A percentile compares a stretch with the other conserved stretches of the same genome.
These are phyloP conservation scores for Aphis gossypii DNA, from an alignment of 1,140 invertebrate genomes.

Conservation along the genomic window DNA sequence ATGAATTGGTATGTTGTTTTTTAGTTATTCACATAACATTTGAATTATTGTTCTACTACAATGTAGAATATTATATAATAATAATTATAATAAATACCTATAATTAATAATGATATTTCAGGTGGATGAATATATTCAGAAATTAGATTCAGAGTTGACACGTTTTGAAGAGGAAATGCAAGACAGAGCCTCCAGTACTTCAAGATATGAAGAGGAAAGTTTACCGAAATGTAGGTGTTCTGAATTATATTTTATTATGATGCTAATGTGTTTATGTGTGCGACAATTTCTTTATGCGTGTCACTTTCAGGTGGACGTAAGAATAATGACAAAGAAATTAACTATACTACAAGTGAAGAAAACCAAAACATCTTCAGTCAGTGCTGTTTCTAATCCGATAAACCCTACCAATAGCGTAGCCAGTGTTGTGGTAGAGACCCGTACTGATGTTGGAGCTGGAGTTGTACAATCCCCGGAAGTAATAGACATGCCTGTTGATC, in stretches of 20 bases:
- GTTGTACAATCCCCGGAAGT: conserved; percentile 61
- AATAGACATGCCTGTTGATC: conserved; percentile 97
- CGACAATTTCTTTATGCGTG: background rate
- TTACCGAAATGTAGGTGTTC: conserved; percentile 59
- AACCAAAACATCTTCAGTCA: background rate
- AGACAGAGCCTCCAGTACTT: conserved; percentile 80
- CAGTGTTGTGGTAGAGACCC: background rate
- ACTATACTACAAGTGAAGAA: conserved; percentile 68
- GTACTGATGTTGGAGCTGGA: background rate
- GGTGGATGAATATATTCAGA: conserved; percentile 94
- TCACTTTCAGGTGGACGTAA: conserved; percentile 68
- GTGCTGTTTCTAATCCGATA: background rate
- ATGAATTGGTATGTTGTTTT: conserved; percentile 78
- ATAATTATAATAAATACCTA: too few species aligned
- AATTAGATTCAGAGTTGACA: conserved; percentile 93
- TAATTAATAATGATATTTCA: too few species aligned
- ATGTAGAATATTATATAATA: too few species aligned
- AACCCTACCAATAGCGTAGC: background rate
- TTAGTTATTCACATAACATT: background rate
- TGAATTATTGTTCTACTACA: too few species aligned
- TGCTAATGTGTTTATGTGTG: background rate
- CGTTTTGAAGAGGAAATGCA: conserved; percentile 96
- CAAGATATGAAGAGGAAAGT: conserved; percentile 65
- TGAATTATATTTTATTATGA: background rate
- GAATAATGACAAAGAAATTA: conserved; percentile 73